Evolutionary conservation across 2,113 vertebrate species (phyloP).

Genomic region (Petrocephalus microphthalmus): DNA sequence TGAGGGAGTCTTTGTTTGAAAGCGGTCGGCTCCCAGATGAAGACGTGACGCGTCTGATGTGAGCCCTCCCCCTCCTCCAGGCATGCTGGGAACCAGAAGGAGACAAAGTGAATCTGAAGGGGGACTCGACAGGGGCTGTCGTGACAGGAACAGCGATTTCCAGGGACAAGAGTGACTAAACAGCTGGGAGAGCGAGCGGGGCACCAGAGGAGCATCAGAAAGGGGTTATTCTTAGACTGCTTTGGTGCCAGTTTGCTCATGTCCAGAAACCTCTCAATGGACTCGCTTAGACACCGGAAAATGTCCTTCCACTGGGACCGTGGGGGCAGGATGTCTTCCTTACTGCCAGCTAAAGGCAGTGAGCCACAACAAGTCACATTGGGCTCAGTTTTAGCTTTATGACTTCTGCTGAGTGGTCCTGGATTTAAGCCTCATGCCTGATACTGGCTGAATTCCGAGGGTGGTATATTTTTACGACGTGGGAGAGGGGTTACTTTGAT

Average conservation of each 20-base stretch:
- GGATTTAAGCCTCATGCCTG: neutral
- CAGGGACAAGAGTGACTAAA: slow-evolving; percentile 3
- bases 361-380: neutral
- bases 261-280: neutral
- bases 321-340: neutral
- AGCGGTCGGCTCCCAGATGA: neutral
- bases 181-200: neutral
- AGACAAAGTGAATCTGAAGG: slow-evolving; percentile 6
- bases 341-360: neutral
- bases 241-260: neutral
- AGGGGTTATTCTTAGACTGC: neutral
- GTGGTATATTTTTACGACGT: neutral
- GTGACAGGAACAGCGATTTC: neutral
- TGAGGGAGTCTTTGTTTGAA: neutral
- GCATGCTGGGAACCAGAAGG: neutral
- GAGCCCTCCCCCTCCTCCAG: neutral
- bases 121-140: neutral
- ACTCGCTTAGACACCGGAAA: neutral
- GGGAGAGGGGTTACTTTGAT: neutral
- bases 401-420: neutral
- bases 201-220: neutral
- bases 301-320: neutral
- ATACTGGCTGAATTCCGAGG: neutral
- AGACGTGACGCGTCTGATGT: neutral
- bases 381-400: neutral